Evolutionary conservation across 30 jellyfish, hydroid and myxozoan species (phyloP), one percentile per base, ranked within the genome.

Genomic region (Nemopilema nomurai): DNA sequence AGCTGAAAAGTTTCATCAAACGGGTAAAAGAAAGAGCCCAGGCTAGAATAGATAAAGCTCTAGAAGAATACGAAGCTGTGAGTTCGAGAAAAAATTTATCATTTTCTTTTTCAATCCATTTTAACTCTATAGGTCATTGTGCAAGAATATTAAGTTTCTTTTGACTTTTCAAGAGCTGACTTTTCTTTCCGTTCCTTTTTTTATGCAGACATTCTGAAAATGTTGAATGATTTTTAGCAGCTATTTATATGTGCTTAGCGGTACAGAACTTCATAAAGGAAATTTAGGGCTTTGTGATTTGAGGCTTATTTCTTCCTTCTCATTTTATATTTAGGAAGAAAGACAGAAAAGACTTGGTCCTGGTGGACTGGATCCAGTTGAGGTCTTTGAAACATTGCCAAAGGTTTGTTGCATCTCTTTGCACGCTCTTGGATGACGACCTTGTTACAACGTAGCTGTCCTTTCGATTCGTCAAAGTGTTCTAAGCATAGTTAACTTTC

Each of bases 361-460:
- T 65, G 99, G 99, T 28, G 99, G 99, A 13, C 72, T 96, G 64
- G 99, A 96, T 71, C 99, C 99, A 28, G 97, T 90, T 0, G 99
- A 96, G 71, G 98, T 96, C 49, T 90, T 90, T 68, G 97, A 96
- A 87, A 87, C 98, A 0, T 67, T 96, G 29, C 99, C 99, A 0
- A 81, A 90, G 97, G 99, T 96, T n/a, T n/a, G n/a, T n/a, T n/a
- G n/a, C n/a, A n/a, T n/a, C n/a, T n/a, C n/a, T 84, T n/a, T 30
- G 13, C 51, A 25, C 23, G 21, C 82, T 53, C 79, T 23, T 30
- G 18, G 31, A 67, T n/a, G n/a, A n/a, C n/a, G n/a, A n/a, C n/a
- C n/a, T n/a, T n/a, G n/a, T n/a, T n/a, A 6, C 26, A 24, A 63
- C 72, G 79, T 24, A 49, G 27, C n/a, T n/a, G n/a, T n/a, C n/a